A percentile compares a stretch with the other conserved stretches of the same genome.
These are phyloP conservation scores for Scelioninae gen. 2 DNA, from an alignment of 2,888 invertebrate species.

Conservation along the genomic window DNA sequence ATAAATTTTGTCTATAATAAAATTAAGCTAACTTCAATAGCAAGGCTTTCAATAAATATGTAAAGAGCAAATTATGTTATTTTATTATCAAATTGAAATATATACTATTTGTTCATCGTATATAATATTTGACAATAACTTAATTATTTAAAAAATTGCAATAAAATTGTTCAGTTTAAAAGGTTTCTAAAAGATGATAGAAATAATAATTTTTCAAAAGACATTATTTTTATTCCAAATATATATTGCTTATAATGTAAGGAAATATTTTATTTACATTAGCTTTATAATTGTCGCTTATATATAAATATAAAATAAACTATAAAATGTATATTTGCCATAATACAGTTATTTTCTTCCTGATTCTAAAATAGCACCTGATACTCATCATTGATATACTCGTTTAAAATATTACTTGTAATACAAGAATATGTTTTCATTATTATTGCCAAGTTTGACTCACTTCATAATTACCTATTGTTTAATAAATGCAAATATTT, in stretches of 20 bases:
- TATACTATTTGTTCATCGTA: no score
- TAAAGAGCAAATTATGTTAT: neutral
- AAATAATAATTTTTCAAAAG: no score
- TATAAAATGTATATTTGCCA: slow-evolving; percentile 11
- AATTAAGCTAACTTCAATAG: slow-evolving; percentile 14
- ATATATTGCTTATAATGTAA: slow-evolving; percentile 22
- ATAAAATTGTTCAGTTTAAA: no score
- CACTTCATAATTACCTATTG: slow-evolving; percentile 2
- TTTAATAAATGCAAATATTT: slow-evolving; percentile 38
- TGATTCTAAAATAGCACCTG: slow-evolving; percentile 23
- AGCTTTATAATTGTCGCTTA: slow-evolving; percentile 1
- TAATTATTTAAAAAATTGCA: no score
- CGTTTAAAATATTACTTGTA: slow-evolving; percentile 3
- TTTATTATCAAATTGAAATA: no score
- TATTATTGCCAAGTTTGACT: slow-evolving; percentile 4
- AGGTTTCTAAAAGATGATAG: no score
- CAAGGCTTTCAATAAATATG: slow-evolving; percentile 25
- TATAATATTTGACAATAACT: no score
- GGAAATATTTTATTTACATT: slow-evolving; percentile 24
- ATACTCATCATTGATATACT: neutral
- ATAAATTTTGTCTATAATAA: slow-evolving; percentile 49
- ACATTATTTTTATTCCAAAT: no score
- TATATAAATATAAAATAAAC: slow-evolving; percentile 15
- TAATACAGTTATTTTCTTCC: slow-evolving; percentile 24
- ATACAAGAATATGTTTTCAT: slow-evolving; percentile 16